Percentiles rank a stretch among this genome's conserved stretches.
Conservation (phyloP, 2,113 vertebrate genomes). For the Protobothrops mucrosquamatus region DNA sequence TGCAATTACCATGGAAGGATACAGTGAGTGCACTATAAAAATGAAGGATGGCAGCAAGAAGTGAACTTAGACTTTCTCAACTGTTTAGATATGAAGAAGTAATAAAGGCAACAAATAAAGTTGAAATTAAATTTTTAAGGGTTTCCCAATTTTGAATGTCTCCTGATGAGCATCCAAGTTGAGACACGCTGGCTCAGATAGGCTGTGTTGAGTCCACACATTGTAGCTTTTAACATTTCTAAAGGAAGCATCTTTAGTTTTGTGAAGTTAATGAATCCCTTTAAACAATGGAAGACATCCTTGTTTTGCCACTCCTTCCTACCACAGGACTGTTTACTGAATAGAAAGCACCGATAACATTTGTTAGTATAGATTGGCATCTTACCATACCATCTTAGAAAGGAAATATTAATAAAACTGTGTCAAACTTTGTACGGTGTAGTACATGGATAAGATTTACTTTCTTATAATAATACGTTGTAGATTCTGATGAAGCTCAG, state of each 20-base stretch:
- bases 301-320: neutral
- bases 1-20: neutral
- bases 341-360: neutral
- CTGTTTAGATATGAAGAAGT: neutral
- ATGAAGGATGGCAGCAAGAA: neutral
- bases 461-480: neutral
- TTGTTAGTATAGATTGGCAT: neutral
- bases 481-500: neutral
- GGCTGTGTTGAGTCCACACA: neutral
- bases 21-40: conserved; percentile 20
- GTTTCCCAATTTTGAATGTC: neutral
- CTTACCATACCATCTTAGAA: neutral
- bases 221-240: neutral
- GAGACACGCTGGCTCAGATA: neutral
- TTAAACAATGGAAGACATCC: neutral
- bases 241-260: neutral
- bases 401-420: neutral
- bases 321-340: neutral
- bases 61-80: neutral
- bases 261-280: neutral
- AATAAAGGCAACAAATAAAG: conserved; percentile 6
- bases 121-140: neutral
- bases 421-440: neutral
- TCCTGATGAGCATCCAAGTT: conserved; percentile 11
- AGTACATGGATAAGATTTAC: neutral